Conservation (phyloP, 2,888 invertebrate species). For the Eupsilia transversa region DNA sequence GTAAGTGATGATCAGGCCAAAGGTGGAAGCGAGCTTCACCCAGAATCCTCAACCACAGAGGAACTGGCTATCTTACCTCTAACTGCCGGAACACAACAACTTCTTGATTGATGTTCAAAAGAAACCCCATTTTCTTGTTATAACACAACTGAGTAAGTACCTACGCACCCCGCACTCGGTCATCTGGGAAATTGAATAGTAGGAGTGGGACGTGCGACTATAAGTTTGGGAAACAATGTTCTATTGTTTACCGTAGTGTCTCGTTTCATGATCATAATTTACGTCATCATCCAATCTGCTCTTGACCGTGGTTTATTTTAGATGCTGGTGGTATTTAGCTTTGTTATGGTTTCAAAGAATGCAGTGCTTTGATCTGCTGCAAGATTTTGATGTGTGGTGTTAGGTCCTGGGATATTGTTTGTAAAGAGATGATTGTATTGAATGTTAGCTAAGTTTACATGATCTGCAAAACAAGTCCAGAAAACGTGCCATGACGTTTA, state of each 20-base stretch:
- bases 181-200: neutral
- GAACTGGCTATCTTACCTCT: no score
- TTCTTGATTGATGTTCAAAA: neutral
- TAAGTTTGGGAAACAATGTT: conserved; percentile 22
- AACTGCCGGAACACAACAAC: no score
- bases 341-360: conserved; percentile 44
- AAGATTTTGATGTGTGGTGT: conserved; percentile 42
- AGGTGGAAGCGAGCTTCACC: no score
- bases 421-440: conserved; percentile 2
- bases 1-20: no score
- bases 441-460: conserved; percentile 9
- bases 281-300: conserved; percentile 55
- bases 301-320: conserved; percentile 61
- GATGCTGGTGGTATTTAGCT: conserved; percentile 27
- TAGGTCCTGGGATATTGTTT: conserved; percentile 20
- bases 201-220: neutral
- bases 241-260: conserved; percentile 52
- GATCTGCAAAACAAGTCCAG: neutral
- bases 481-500: neutral
- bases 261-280: conserved; percentile 48
- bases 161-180: neutral
- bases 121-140: neutral
- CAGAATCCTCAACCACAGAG: no score
- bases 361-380: conserved; percentile 52
- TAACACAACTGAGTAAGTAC: neutral